A percentile compares a stretch with the other conserved stretches of the same genome.
Evolutionary conservation across 2,797 vertebrate genomes (phyloP).

Genomic region (Cebuella pygmaea): DNA sequence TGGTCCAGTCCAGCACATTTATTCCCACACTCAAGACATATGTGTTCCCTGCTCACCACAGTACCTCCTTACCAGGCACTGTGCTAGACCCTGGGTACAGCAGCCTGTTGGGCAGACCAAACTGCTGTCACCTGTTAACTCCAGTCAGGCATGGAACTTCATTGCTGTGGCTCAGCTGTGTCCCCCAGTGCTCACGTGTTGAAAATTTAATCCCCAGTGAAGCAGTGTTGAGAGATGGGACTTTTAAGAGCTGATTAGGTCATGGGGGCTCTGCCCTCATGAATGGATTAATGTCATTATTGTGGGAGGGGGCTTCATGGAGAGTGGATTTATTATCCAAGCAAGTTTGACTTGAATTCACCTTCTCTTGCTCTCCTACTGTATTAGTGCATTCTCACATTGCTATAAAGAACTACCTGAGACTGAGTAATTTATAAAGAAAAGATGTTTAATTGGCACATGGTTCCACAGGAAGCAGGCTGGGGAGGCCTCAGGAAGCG

Average conservation of each 20-base stretch:
- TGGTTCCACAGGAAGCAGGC: not conserved
- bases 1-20: not conserved
- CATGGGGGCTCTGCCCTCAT: not conserved
- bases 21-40: not conserved
- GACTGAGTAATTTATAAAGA: not conserved
- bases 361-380: not conserved
- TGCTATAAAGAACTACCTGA: not conserved
- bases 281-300: not conserved
- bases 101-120: not conserved
- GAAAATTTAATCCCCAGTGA: not conserved
- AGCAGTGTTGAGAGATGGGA: not conserved
- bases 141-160: not conserved
- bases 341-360: not conserved
- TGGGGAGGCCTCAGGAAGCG: not conserved
- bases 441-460: not conserved
- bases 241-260: not conserved
- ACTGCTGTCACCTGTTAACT: not conserved
- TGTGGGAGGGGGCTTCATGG: not conserved
- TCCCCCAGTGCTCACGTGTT: not conserved
- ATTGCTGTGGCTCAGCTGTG: not conserved
- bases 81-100: not conserved
- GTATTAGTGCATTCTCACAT: not conserved
- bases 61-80: too few species aligned
- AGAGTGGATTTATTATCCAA: not conserved
- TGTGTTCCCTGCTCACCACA: not conserved